Evolutionary conservation across 2,797 vertebrate species (phyloP).

Genomic region (Capromys pilorides): DNA sequence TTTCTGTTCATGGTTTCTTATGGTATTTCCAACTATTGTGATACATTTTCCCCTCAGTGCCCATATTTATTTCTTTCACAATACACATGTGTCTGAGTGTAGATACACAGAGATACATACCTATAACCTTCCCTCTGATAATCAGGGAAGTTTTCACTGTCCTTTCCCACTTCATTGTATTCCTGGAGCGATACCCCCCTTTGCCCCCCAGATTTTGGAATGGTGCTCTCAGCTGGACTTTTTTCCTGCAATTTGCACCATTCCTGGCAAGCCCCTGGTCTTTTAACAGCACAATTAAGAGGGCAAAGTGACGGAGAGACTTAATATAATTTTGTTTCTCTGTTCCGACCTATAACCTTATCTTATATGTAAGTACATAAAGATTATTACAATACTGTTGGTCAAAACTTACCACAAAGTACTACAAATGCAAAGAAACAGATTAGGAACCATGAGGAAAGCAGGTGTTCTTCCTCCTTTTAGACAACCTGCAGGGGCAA

Average conservation of each 20-base stretch:
- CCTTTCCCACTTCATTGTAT: slow-evolving; percentile 32
- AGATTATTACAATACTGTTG: slow-evolving; percentile 22
- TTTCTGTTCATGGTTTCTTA: slow-evolving; percentile 49
- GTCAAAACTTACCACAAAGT: slow-evolving; percentile 14
- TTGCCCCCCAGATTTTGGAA: background rate
- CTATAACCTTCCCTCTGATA: slow-evolving; percentile 12
- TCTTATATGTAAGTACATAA: slow-evolving; percentile 29
- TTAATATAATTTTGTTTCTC: slow-evolving; percentile 3
- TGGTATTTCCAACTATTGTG: background rate
- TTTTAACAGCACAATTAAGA: background rate
- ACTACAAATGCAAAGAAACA: slow-evolving; percentile 35
- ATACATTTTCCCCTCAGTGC: background rate
- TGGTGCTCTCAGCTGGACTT: background rate
- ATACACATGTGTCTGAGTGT: background rate
- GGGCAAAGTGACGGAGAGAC: background rate
- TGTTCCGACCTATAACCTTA: slow-evolving; percentile 15
- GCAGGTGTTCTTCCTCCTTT: slow-evolving; percentile 11
- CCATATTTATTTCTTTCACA: slow-evolving; percentile 48
- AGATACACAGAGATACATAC: background rate
- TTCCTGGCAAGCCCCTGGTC: background rate
- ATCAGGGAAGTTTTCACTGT: background rate
- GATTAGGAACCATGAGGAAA: slow-evolving; percentile 11
- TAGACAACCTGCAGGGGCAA: background rate
- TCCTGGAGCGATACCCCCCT: background rate
- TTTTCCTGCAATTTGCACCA: slow-evolving; percentile 3